Evolutionary conservation across 2,888 invertebrate genomes (phyloP), one percentile per base, ranked within the genome.

Genomic region (Lithophane leautieri): DNA sequence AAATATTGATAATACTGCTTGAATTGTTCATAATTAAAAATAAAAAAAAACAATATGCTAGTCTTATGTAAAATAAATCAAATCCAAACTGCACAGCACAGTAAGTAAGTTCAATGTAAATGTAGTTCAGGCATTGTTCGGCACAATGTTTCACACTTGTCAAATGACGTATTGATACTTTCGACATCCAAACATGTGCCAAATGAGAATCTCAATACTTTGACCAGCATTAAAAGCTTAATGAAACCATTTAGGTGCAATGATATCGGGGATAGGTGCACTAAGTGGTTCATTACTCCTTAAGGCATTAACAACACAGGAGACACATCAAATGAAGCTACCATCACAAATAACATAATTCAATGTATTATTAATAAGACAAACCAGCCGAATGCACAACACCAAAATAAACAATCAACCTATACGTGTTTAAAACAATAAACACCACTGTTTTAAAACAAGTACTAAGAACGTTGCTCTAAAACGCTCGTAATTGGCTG

Each of bases 401-500:
- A 84, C 50, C 28, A 22, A 81, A 52, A 66, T 61, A 61, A 56
- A 70, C 34, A n/a, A 16, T 28, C 62, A 50, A 60, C 70, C 19
- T 22, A 44, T 66, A 50, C 47, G 34, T 34, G 3, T 3, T n/a
- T 34, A 14, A 58, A 81, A 77, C 67, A 73, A 56, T 63, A 69
- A 69, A 72, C n/a, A 73, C 54, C 62, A 72, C 60, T 58, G 70
- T 78, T 58, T 67, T 7, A 73, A 78, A 77, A 82, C 61, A 70
- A 70, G 47, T 58, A 68, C 34, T 34, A 73, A 44, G 50, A 74
- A 62, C 47, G 19, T 44, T 68, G 54, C 70, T 82, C n/a, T 70
- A 78, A 65, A 76, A 52, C 63, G 34, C 58, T 73, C 70, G 71
- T 86, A 84, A 86, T 88, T 83, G 86, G 76, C 72, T 56, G 71